phyloP scores from a whole-genome alignment of 64 coral and sea anemone genomes.

The Stichodactyla helianthus region DNA sequence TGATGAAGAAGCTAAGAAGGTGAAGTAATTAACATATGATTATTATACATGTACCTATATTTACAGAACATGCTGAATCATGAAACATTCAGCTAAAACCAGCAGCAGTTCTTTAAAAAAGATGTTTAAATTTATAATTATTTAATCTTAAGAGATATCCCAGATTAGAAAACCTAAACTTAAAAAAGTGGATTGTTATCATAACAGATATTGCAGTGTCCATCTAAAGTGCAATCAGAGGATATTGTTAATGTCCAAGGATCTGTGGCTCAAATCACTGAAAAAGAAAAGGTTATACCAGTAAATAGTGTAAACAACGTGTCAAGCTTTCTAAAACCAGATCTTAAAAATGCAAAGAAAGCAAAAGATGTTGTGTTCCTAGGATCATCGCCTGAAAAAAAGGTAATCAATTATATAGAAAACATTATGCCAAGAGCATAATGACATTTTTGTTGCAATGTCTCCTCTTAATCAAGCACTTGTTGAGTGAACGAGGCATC shows the following conservation, averaged over 20 bases:
- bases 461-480: no score
- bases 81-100: no score
- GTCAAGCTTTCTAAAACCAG: neutral
- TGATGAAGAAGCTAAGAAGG: slow-evolving; percentile 46
- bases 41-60: no score
- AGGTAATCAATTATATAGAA: neutral
- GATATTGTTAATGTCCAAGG: slow-evolving; percentile 63
- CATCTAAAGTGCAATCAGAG: slow-evolving; percentile 42
- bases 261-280: slow-evolving; percentile 3
- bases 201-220: slow-evolving; percentile 22
- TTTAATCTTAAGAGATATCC: no score
- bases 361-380: neutral
- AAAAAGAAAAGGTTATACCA: slow-evolving; percentile 16
- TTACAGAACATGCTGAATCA: no score
- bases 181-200: neutral
- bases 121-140: neutral
- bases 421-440: no score
- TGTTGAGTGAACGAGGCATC: no score
- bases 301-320: neutral
- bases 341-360: neutral
- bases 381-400: slow-evolving; percentile 1
- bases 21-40: neutral
- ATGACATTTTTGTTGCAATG: no score
- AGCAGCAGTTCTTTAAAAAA: no score
- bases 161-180: no score